Base-by-base conservation (phyloP, 1,140 invertebrate species). In the Andricus grossulariae region DNA sequence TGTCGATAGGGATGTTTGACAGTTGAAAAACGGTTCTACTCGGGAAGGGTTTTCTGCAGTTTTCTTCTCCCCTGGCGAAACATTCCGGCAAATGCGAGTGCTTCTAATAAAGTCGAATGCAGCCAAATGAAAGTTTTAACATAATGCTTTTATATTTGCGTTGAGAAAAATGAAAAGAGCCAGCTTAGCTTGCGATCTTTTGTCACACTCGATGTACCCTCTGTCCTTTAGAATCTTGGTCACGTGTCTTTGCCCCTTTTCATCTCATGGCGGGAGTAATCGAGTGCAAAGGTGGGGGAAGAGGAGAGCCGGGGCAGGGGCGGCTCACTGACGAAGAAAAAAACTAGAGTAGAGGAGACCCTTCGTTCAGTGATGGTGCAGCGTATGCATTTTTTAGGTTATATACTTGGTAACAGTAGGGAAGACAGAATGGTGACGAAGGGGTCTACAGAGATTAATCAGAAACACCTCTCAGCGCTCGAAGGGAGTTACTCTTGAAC, bases 391-490 rank as follows among this genome's bases (percentile, higher is more conserved):
- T 84, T 86, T 83, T 82, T 21, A 84, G 57, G 57, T 45, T 45
- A 10, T 45, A 45, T 45, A 45, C 39, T 11, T 45, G 39, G 39
- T 60, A 60, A 32, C 21, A 60, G 57, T 25, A 60, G 21, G n/a
- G 57, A 32, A 60, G 21, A 15, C 21, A 60, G 25, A 60, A 60
- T 21, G 55, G 72, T 57, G 55, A 57, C 21, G 25, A 60, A 60
- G 57, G 72, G 76, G 73, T 84, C 78, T 73, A 71, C 60, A 78
- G 71, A 85, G 86, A 88, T 88, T 88, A 88, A 88, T 88, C 86
- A 88, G 83, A 87, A 86, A 86, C 86, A 86, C 85, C 82, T 84
- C 80, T 83, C 75, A 60, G 21, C 21, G 21, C 10, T 11, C 21
- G 25, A 60, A 60, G 15, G 55, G 55, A 25, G 55, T 60, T 60